A percentile compares a stretch with the other conserved stretches of the same genome.
Evolutionary conservation across 2,797 vertebrate species (phyloP).

Genomic region (Loris lydekkerianus): DNA sequence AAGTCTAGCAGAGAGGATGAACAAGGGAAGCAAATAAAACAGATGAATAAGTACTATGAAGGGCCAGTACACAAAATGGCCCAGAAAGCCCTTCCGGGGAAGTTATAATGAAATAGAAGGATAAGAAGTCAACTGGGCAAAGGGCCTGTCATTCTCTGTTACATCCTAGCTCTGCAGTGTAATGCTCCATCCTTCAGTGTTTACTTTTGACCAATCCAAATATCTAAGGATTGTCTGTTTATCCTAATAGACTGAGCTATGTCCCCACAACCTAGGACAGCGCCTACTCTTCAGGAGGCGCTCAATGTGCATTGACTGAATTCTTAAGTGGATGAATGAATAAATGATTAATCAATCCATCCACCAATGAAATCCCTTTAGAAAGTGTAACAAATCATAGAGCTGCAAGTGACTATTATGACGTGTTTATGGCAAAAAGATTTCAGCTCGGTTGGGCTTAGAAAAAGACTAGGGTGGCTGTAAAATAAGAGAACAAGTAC

Average conservation of each 20-base stretch:
- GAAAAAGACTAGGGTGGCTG: constrained; percentile 6
- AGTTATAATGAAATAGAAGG: background rate
- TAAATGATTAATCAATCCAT: background rate
- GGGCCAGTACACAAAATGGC: background rate
- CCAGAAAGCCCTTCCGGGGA: background rate
- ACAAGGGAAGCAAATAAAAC: background rate
- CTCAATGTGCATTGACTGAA: background rate
- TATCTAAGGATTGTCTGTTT: background rate
- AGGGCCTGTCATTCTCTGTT: background rate
- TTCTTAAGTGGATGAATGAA: background rate
- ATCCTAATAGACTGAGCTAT: background rate
- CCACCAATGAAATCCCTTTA: background rate
- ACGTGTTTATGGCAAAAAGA: background rate
- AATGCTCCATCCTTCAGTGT: background rate
- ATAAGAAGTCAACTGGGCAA: background rate
- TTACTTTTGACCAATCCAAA: constrained; percentile 35
- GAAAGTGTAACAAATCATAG: background rate
- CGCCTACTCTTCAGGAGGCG: too few species aligned
- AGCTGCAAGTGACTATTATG: background rate
- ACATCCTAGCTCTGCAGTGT: background rate
- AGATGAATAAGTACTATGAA: background rate
- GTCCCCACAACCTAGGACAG: background rate
- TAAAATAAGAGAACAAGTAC: constrained; percentile 13
- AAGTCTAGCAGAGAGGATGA: background rate
- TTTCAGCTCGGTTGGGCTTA: background rate